Percentiles rank a stretch among this genome's conserved stretches.
These are phyloP conservation scores for Clusia tigrina DNA, from an alignment of 2,888 invertebrate species.

Conservation along the genomic window DNA sequence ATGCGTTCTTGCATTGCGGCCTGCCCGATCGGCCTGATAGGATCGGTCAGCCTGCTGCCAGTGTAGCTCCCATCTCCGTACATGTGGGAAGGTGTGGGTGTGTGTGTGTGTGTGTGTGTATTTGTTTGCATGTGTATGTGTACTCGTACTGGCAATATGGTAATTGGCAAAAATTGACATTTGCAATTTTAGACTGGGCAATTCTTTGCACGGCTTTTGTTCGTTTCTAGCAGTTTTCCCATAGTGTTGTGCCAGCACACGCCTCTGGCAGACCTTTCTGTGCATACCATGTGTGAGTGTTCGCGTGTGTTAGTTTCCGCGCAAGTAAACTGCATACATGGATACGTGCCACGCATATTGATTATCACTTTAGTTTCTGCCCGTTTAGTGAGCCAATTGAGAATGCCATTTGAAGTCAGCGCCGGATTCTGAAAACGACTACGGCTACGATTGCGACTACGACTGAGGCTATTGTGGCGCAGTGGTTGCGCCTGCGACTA, in stretches of 20 bases:
- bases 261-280: not conserved
- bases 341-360: conserved; percentile 1
- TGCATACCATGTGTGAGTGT: too few species aligned
- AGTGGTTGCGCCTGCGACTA: not conserved
- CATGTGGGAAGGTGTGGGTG: too few species aligned
- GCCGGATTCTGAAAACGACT: too few species aligned
- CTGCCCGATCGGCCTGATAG: too few species aligned
- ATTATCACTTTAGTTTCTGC: not conserved
- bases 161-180: not conserved
- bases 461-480: not conserved
- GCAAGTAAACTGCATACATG: too few species aligned
- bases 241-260: too few species aligned
- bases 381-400: too few species aligned
- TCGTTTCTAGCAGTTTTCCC: not conserved
- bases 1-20: too few species aligned
- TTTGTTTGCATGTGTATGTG: too few species aligned
- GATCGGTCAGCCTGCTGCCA: conserved; percentile 8
- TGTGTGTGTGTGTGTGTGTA: too few species aligned
- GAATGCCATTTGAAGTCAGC: too few species aligned
- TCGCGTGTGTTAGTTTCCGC: not conserved
- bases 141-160: not conserved
- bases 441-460: too few species aligned
- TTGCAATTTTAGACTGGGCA: not conserved
- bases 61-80: not conserved
- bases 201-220: not conserved